phyloP scores from a whole-genome alignment of 2,888 invertebrate genomes.

The Ophion ventricosus region DNA sequence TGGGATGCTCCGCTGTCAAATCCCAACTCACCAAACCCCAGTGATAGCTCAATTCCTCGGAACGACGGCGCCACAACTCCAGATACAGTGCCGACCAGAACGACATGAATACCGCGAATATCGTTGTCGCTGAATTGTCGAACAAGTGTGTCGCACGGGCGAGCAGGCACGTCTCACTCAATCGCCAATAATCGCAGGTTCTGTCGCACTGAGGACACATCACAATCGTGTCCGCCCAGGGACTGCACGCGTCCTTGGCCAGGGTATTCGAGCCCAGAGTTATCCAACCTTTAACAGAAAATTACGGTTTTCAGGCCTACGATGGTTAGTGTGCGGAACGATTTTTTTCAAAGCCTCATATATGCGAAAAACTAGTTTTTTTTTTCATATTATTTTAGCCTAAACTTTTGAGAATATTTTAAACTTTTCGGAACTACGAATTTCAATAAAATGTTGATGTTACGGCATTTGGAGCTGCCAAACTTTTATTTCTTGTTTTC shows the following conservation, averaged over 20 bases:
- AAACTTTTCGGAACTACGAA: too few species aligned
- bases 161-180: constrained; percentile 89
- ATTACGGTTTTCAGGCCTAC: neutral
- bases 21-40: constrained; percentile 93
- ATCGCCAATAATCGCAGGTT: constrained; percentile 90
- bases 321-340: too few species aligned
- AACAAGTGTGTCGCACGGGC: constrained; percentile 91
- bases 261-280: constrained; percentile 71
- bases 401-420: too few species aligned
- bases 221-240: constrained; percentile 80
- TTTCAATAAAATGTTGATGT: too few species aligned
- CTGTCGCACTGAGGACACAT: constrained; percentile 94
- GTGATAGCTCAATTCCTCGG: constrained; percentile 90
- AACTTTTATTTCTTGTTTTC: too few species aligned
- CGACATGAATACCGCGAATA: constrained; percentile 92
- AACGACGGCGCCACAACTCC: constrained; percentile 93
- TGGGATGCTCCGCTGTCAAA: constrained; percentile 89
- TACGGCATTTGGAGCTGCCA: too few species aligned
- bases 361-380: too few species aligned
- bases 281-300: constrained; percentile 72
- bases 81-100: constrained; percentile 92
- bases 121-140: constrained; percentile 91
- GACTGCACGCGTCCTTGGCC: constrained; percentile 73
- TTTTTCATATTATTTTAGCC: too few species aligned
- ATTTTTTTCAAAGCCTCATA: too few species aligned